Conservation (phyloP, 2,113 vertebrate species). For the Pseudolaguvia tuberculata region DNA sequence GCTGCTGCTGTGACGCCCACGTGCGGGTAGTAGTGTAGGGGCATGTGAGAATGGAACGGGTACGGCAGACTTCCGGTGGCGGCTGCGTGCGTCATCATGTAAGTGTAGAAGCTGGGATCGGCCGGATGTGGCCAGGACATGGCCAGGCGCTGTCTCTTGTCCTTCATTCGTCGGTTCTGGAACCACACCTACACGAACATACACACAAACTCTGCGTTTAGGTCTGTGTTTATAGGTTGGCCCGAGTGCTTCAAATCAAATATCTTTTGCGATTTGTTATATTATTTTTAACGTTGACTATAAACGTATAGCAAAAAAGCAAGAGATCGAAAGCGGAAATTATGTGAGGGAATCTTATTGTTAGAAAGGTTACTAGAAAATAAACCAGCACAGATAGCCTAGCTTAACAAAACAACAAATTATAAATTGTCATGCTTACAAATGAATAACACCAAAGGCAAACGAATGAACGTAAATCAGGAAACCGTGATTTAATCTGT, state of each 20-base stretch:
- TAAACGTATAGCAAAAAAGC: background rate
- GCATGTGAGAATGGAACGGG: slow-evolving; percentile 98
- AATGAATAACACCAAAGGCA: background rate
- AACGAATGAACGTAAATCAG: background rate
- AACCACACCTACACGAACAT: slow-evolving; percentile 84
- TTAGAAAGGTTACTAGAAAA: background rate
- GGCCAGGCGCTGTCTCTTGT: slow-evolving; percentile 93
- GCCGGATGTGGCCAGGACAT: slow-evolving; percentile 99
- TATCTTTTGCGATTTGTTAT: background rate
- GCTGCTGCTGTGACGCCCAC: slow-evolving; percentile 93
- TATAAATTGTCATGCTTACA: background rate
- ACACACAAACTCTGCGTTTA: slow-evolving; percentile 52
- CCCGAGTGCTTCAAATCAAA: background rate
- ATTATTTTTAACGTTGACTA: background rate
- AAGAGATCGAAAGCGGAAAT: background rate
- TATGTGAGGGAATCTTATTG: too few relatives aligned
- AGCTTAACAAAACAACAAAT: background rate
- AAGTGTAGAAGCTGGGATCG: slow-evolving; percentile 99
- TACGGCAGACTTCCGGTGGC: slow-evolving; percentile 96
- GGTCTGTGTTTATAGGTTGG: background rate
- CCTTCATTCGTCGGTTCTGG: slow-evolving; percentile 94
- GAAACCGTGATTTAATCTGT: background rate
- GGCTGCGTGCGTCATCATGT: slow-evolving; percentile 99
- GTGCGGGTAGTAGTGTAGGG: slow-evolving; percentile 96
- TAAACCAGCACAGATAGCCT: background rate